Conservation (phyloP, 2,888 invertebrate species). For the Microplitis manilae region DNA sequence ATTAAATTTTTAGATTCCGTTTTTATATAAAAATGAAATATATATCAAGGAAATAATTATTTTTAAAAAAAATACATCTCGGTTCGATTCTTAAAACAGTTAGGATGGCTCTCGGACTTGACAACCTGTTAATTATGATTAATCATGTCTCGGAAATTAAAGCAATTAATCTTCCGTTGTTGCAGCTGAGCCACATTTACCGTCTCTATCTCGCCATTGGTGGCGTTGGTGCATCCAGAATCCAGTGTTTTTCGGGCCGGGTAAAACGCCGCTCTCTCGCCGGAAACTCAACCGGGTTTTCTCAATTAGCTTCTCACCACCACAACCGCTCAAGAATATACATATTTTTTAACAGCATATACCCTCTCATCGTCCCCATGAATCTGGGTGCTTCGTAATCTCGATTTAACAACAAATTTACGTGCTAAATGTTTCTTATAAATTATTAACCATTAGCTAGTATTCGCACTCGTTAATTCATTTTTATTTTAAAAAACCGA, state of each 20-base stretch:
- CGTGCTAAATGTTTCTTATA: slow-evolving; percentile 6
- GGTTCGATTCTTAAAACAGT: too few species aligned
- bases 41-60: too few species aligned
- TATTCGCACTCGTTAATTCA: too few species aligned
- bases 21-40: too few species aligned
- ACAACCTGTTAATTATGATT: slow-evolving; percentile 68
- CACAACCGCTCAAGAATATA: slow-evolving; percentile 8
- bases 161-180: slow-evolving; percentile 66
- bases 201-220: slow-evolving; percentile 16
- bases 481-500: too few species aligned
- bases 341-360: slow-evolving; percentile 10
- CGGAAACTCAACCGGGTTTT: slow-evolving; percentile 40
- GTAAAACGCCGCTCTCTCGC: slow-evolving; percentile 16
- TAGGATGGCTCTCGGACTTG: slow-evolving; percentile 25
- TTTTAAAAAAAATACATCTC: neutral
- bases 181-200: slow-evolving; percentile 21
- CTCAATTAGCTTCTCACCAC: slow-evolving; percentile 37
- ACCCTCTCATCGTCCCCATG: neutral
- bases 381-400: neutral
- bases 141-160: slow-evolving; percentile 69
- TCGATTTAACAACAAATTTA: slow-evolving; percentile 28
- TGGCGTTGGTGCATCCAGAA: slow-evolving; percentile 15
- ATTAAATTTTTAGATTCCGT: too few species aligned
- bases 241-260: slow-evolving; percentile 24
- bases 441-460: neutral